Conservation (phyloP, 2,113 vertebrate species). For the Zosterops lateralis region DNA sequence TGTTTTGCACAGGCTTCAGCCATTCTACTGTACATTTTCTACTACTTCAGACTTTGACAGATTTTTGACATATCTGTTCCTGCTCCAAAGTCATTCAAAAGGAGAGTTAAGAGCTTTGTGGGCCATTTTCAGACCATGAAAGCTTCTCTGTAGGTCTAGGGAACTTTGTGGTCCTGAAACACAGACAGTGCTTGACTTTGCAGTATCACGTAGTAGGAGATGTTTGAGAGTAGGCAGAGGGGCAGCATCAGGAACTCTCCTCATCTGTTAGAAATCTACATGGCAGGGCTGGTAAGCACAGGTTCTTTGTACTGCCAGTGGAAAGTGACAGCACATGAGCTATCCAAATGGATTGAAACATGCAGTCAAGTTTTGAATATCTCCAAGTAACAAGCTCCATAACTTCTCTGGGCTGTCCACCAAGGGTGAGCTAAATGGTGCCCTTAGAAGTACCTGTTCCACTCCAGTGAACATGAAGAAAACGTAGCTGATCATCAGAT, state of each 20-base stretch:
- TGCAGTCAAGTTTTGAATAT: background rate
- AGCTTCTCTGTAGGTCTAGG: background rate
- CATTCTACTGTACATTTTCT: background rate
- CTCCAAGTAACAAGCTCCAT: background rate
- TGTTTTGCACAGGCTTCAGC: background rate
- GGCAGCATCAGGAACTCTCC: background rate
- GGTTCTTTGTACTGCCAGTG: background rate
- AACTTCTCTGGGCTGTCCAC: background rate
- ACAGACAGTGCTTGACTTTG: background rate
- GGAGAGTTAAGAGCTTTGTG: background rate
- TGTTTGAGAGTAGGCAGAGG: background rate
- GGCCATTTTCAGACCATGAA: background rate
- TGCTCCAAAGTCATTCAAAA: background rate
- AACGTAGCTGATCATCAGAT: background rate
- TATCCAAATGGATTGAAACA: background rate
- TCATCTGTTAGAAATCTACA: background rate
- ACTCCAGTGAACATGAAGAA: background rate
- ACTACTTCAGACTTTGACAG: background rate
- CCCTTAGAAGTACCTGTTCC: background rate
- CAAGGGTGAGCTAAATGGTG: background rate
- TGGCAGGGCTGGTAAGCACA: background rate
- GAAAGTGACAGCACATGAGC: background rate
- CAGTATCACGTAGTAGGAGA: background rate
- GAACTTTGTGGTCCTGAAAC: background rate
- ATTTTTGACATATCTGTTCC: background rate